A percentile compares a stretch with the other conserved stretches of the same genome.
Conservation (phyloP, 2,113 vertebrate genomes). For the Paradisaea rubra region DNA sequence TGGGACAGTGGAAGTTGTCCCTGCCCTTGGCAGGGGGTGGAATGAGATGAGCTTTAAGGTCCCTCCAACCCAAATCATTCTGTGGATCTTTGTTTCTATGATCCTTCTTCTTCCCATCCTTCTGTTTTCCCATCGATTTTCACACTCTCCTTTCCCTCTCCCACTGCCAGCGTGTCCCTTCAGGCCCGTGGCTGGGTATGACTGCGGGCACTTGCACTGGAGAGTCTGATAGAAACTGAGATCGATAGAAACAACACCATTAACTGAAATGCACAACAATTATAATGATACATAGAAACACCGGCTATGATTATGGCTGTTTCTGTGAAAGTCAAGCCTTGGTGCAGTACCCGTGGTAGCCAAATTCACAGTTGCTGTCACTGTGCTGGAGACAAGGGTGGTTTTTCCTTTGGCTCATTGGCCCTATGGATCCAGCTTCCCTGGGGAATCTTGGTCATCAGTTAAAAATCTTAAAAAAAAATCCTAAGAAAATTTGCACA, state of each 20-base stretch:
- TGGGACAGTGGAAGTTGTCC: background rate
- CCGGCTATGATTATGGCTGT: background rate
- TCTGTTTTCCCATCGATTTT: background rate
- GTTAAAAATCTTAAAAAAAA: background rate
- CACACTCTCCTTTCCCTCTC: background rate
- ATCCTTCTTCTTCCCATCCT: background rate
- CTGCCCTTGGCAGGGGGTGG: background rate
- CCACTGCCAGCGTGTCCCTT: background rate
- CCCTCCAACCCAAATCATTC: background rate
- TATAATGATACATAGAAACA: background rate
- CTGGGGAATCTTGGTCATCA: background rate
- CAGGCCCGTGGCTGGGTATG: background rate
- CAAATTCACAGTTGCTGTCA: background rate
- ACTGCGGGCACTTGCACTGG: background rate
- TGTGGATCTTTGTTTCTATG: background rate
- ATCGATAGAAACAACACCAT: background rate
- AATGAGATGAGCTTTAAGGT: background rate
- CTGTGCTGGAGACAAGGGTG: background rate
- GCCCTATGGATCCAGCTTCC: background rate
- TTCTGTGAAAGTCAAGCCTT: background rate
- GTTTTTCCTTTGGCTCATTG: background rate
- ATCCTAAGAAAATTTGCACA: background rate
- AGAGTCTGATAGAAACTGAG: background rate
- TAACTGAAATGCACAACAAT: background rate
- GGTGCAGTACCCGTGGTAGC: background rate